Evolutionary conservation across 2,888 invertebrate species (phyloP), one percentile per base, ranked within the genome.

Genomic region (Limnephilus lunatus): DNA sequence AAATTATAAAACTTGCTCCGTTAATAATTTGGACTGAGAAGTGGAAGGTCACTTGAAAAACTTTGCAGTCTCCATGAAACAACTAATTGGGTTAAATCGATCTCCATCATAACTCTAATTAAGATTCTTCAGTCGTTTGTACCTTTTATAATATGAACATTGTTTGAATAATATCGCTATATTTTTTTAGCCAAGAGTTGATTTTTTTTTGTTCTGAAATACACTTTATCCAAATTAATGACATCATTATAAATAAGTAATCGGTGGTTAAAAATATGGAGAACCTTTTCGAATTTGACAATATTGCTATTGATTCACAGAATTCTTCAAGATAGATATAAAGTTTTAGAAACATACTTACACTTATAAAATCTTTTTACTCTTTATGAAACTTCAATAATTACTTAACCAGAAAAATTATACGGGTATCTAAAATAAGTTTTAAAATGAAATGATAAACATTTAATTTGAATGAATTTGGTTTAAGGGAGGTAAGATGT

Each of bases 31-130:
- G 30, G 31, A 31, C 68, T 19, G 31, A 87, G 15, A 87, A 53
- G 32, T 32, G 39, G 87, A 87, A 87, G 87, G 87, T 53, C 53
- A 53, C 30, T 53, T 53, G 68, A 87, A 53, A 68, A 87, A 87
- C 87, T 31, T 25, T 35, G 85, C 53, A 39, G n/a, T 35, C 83
- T 32, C 83, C 35, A 39, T 35, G 35, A 9, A 83, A 35, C 35
- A 83, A 83, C 35, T 83, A 39, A 83, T 83, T 83, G 83, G 35
- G 39, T 83, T 39, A 12, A 83, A 83, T 83, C 35, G 83, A 35
- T 83, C 83, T 39, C 15, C 32, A n/a, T 9, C 9, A n/a, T n/a
- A 68, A 68, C 7, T 68, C 68, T 68, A 68, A 68, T 68, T 68
- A 68, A 68, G 25, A 68, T 25, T 68, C 25, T 68, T 9, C 1